Evolutionary conservation across 1,140 invertebrate genomes (phyloP).

Genomic region (Temnothorax nylanderi): DNA sequence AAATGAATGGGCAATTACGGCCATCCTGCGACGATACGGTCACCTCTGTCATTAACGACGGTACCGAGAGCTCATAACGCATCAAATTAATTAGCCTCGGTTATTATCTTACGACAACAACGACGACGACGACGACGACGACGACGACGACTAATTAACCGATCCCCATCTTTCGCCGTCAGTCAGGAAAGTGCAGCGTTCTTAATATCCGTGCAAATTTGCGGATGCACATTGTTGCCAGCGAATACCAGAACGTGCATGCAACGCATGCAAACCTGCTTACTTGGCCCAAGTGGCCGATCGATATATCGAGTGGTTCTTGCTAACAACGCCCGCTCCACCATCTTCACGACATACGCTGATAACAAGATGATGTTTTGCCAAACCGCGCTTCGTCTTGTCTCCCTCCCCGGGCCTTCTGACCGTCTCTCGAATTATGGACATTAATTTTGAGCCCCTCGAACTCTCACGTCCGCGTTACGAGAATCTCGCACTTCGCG

Average conservation of each 20-base stretch:
- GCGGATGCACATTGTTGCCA: slow-evolving; percentile 60
- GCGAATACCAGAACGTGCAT: slow-evolving; percentile 51
- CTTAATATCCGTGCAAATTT: slow-evolving; percentile 61
- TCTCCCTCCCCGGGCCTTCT: slow-evolving; percentile 19
- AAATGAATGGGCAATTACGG: slow-evolving; percentile 49
- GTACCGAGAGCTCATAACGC: slow-evolving; percentile 48
- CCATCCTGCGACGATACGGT: slow-evolving; percentile 52
- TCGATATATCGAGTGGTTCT: slow-evolving; percentile 82
- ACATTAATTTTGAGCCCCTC: slow-evolving; percentile 76
- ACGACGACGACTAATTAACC: slow-evolving; percentile 42
- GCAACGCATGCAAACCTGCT: slow-evolving; percentile 57
- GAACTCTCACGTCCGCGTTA: slow-evolving; percentile 10
- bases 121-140: neutral
- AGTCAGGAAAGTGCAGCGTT: slow-evolving; percentile 53
- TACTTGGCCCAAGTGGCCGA: slow-evolving; percentile 66
- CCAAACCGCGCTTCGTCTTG: slow-evolving; percentile 68
- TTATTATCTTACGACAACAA: slow-evolving; percentile 56
- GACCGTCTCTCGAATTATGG: slow-evolving; percentile 70
- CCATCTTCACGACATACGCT: slow-evolving; percentile 79
- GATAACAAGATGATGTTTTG: slow-evolving; percentile 79
- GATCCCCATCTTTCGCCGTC: slow-evolving; percentile 51
- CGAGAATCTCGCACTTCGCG: neutral
- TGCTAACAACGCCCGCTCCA: slow-evolving; percentile 64
- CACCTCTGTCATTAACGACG: slow-evolving; percentile 54
- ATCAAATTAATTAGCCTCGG: slow-evolving; percentile 57